Evolutionary conservation across 1,140 invertebrate genomes (phyloP).

Genomic region (Pomacea maculata): DNA sequence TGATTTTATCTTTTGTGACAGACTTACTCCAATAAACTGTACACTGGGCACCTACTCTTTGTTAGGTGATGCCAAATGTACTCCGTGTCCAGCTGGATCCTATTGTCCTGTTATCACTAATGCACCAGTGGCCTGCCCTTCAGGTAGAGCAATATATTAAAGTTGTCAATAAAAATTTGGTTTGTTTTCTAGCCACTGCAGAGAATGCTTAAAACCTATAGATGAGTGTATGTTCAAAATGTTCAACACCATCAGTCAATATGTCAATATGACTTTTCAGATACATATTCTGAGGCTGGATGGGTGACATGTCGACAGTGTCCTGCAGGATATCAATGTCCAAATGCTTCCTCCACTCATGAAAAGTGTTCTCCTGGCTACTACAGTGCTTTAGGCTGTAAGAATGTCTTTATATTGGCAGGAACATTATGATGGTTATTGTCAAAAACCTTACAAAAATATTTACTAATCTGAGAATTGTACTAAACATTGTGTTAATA

Average conservation of each 20-base stretch:
- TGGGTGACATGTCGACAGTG: slow-evolving; percentile 39
- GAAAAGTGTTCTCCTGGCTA: slow-evolving; percentile 38
- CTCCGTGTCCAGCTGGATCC: slow-evolving; percentile 44
- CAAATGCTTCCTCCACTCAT: slow-evolving; percentile 34
- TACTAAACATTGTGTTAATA: too few relatives aligned
- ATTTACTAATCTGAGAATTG: neutral
- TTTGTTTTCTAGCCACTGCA: too few relatives aligned
- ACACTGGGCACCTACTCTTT: slow-evolving; percentile 36
- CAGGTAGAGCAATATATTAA: slow-evolving; percentile 29
- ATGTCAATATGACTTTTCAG: slow-evolving; percentile 20
- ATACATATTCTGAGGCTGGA: slow-evolving; percentile 42
- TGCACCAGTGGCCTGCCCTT: slow-evolving; percentile 30
- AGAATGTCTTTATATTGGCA: slow-evolving; percentile 7
- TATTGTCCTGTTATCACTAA: slow-evolving; percentile 35
- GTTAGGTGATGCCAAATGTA: slow-evolving; percentile 45
- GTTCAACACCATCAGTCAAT: too few relatives aligned
- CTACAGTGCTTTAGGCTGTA: slow-evolving; percentile 46
- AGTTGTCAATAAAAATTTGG: too few relatives aligned
- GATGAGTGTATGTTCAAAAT: too few relatives aligned
- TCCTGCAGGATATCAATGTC: slow-evolving; percentile 44
- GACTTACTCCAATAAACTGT: slow-evolving; percentile 33
- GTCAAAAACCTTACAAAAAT: neutral
- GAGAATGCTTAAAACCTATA: too few relatives aligned
- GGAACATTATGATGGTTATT: neutral
- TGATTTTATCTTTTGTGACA: too few relatives aligned